Percentiles rank a stretch among this genome's conserved stretches.
These are phyloP conservation scores for Anolis sagrei DNA, from an alignment of 2,113 vertebrate genomes.

Conservation along the genomic window DNA sequence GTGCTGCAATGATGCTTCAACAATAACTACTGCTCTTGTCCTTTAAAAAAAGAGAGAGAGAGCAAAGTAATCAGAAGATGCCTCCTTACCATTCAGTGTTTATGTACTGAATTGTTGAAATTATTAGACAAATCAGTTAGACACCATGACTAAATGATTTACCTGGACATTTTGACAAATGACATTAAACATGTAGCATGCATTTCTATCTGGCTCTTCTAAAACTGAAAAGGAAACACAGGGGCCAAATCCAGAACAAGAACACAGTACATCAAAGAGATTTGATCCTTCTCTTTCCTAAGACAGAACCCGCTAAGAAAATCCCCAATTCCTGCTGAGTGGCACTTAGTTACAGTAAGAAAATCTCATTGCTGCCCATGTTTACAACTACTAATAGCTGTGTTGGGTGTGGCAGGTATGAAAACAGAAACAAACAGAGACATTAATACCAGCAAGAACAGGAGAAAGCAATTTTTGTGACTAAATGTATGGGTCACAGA, in stretches of 20 bases:
- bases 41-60: constrained; percentile 71
- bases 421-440: not conserved
- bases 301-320: not conserved
- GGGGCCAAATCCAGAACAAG: not conserved
- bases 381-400: not conserved
- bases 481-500: not conserved
- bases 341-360: no score
- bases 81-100: constrained; percentile 14
- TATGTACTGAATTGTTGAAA: not conserved
- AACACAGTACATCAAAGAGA: not conserved
- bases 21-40: constrained; percentile 90
- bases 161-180: not conserved
- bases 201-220: not conserved
- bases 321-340: not conserved
- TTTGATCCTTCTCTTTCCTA: not conserved
- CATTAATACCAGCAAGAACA: not conserved
- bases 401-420: not conserved
- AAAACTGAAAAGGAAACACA: not conserved
- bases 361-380: no score
- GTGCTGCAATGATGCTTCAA: constrained; percentile 83
- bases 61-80: constrained; percentile 43
- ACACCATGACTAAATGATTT: not conserved
- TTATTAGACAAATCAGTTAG: not conserved
- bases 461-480: not conserved
- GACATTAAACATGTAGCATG: not conserved